phyloP scores from a whole-genome alignment of 2,888 invertebrate genomes.

The Scaeva pyrastri region DNA sequence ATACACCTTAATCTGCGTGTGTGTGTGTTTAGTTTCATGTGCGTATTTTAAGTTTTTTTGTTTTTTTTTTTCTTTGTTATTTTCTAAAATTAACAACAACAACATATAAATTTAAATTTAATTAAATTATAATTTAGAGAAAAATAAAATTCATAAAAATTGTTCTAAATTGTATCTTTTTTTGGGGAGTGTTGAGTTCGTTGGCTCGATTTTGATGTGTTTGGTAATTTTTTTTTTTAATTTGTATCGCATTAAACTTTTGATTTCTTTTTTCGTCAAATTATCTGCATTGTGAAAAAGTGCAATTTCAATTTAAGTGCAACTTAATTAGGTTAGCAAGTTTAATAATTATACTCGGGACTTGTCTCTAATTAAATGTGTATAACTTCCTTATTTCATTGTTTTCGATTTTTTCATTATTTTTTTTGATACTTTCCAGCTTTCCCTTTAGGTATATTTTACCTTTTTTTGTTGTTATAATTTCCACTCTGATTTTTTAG shows the following conservation, averaged over 20 bases:
- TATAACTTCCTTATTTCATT: slow-evolving; percentile 75
- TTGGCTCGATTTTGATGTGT: slow-evolving; percentile 1
- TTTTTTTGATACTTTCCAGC: slow-evolving; percentile 18
- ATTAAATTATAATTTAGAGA: slow-evolving; percentile 11
- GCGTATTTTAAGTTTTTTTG: slow-evolving; percentile 53
- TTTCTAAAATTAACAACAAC: slow-evolving; percentile 52
- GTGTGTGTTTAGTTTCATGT: slow-evolving; percentile 59
- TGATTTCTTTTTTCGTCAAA: background rate
- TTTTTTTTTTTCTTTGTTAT: background rate
- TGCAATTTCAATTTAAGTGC: slow-evolving; percentile 68
- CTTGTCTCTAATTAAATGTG: slow-evolving; percentile 69
- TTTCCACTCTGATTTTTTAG: slow-evolving; percentile 55
- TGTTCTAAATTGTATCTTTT: background rate
- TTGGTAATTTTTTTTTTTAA: background rate
- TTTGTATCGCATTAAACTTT: too few species aligned
- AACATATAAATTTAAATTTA: slow-evolving; percentile 27
- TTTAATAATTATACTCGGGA: slow-evolving; percentile 42
- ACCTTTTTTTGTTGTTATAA: slow-evolving; percentile 33
- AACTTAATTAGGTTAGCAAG: slow-evolving; percentile 69
- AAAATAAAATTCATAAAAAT: background rate
- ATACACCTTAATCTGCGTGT: slow-evolving; percentile 70
- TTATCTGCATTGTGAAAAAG: slow-evolving; percentile 57
- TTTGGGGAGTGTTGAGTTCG: background rate
- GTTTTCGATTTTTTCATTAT: slow-evolving; percentile 27
- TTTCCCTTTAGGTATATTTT: slow-evolving; percentile 24